Base-by-base conservation (phyloP, 2,888 invertebrate species). In the Pammene fasciana region DNA sequence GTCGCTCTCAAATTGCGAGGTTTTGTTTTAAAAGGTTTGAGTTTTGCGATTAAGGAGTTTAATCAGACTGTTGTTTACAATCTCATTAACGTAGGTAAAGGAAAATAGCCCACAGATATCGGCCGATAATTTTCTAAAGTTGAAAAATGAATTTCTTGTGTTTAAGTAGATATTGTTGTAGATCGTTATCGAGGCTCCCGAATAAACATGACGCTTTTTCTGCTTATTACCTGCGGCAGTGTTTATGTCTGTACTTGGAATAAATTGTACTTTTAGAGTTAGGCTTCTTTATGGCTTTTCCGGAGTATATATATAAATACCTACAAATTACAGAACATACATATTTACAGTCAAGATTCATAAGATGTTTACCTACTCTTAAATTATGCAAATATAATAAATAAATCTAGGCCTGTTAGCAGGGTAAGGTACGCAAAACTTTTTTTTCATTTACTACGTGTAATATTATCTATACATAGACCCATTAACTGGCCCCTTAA, bases 61-160 rank as follows among this genome's bases (percentile, higher is more conserved):
- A 92, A 92, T 92, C 92, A 92, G 90, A 90, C 89, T 83, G 89
- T 92, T 92, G 91, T 92, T 92, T 92, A 92, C 91, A 92, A 90
- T 89, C 91, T 91, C 91, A 90, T 92, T 92, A 92, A 84, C 84
- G 86, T 84, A 84, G 85, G 86, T 82, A 85, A 79, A 77, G 74
- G 85, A 82, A 83, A 86, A 88, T 85, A 84, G 86, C 86, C 87
- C 86, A 81, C 84, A 81, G 87, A 86, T 90, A 90, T 89, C 89
- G 86, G 85, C 86, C 81, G 88, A 89, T 89, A 86, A 90, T 65
- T 89, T 89, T 89, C 89, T 86, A 87, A 88, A 87, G 85, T 88
- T 90, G 88, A 90, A 90, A 89, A 90, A 90, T 90, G 86, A 87
- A 86, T 86, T 89, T 82, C 84, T 82, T 84, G 81, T 81, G 78